These are phyloP conservation scores for Aplodontia rufa DNA, from an alignment of 2,113 vertebrate species.

Conservation along the genomic window DNA sequence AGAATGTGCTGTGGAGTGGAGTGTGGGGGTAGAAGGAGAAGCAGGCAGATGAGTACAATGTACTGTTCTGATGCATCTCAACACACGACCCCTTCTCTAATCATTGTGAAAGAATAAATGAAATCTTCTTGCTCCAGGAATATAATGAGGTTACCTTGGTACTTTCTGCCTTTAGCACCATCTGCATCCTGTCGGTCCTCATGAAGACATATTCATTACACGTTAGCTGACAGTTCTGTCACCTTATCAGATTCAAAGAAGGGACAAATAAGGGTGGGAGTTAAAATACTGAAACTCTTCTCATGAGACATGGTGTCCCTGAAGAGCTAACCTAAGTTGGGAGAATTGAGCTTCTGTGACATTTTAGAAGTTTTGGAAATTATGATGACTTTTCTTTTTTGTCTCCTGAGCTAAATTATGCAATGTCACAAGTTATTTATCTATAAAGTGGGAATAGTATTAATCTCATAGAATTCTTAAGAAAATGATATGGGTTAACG, in stretches of 20 bases:
- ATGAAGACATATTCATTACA: background rate
- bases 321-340: background rate
- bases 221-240: background rate
- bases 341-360: background rate
- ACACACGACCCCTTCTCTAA: background rate
- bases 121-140: background rate
- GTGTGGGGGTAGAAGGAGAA: background rate
- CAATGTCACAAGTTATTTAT: background rate
- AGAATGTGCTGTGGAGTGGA: background rate
- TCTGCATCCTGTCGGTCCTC: background rate
- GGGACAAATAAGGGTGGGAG: background rate
- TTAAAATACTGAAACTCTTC: background rate
- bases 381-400: background rate
- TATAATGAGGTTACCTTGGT: background rate
- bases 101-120: background rate
- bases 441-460: background rate
- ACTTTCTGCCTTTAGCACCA: background rate
- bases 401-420: background rate
- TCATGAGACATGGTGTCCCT: background rate
- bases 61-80: background rate
- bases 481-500: background rate
- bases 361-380: background rate
- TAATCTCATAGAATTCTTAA: background rate
- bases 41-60: background rate
- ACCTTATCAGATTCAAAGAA: background rate